Evolutionary conservation across 1,140 invertebrate species (phyloP).

Genomic region (Leptinotarsa defecta): DNA sequence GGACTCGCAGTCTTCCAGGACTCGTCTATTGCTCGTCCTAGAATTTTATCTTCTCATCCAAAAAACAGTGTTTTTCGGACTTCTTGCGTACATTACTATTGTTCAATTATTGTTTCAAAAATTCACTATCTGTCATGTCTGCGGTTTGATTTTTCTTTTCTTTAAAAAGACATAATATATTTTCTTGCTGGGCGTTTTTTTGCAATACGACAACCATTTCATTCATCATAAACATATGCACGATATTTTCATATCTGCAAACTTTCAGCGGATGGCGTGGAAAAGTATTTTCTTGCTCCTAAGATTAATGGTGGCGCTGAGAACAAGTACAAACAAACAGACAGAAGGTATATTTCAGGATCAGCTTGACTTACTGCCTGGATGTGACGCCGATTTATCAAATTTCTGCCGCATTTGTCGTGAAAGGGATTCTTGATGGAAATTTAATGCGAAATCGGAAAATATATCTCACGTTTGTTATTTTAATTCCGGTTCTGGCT

Average conservation of each 20-base stretch:
- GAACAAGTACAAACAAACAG: conserved; percentile 50
- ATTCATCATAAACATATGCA: neutral
- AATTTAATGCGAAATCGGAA: conserved; percentile 18
- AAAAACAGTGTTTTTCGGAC: too few species aligned
- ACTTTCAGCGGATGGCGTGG: neutral
- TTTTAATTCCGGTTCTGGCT: too few species aligned
- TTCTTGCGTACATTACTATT: too few species aligned
- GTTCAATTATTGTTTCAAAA: too few species aligned
- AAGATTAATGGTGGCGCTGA: conserved; percentile 48
- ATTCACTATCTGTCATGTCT: too few species aligned
- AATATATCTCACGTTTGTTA: neutral
- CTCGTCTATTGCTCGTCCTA: too few species aligned
- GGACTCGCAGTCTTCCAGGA: too few species aligned
- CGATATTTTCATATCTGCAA: neutral
- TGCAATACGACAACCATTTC: neutral
- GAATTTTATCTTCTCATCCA: too few species aligned
- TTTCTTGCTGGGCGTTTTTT: neutral
- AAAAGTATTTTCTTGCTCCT: conserved; percentile 37
- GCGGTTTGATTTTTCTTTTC: too few species aligned
- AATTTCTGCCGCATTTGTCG: conserved; percentile 27
- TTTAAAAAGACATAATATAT: neutral
- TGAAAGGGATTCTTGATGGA: conserved; percentile 12
- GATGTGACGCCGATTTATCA: conserved; percentile 49
- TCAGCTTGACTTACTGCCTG: conserved; percentile 48
- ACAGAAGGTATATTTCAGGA: conserved; percentile 51